Base-by-base conservation (phyloP, 1,140 invertebrate species). In the Metopolophium dirhodum region DNA sequence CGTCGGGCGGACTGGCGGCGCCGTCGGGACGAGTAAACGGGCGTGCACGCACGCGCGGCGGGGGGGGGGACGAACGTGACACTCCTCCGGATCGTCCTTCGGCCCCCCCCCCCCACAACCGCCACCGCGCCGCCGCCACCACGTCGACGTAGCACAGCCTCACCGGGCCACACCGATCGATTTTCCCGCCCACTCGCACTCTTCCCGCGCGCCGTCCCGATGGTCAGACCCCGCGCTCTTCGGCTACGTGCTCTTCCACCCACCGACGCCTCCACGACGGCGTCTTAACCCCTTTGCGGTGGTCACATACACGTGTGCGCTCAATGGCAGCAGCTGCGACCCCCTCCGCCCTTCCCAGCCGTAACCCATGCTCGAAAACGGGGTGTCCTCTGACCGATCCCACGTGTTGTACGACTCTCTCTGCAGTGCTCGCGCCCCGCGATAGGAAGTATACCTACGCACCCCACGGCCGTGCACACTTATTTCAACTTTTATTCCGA, bases 111-210 rank as follows among this genome's bases (percentile, higher is more conserved):
- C 83, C 8, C 41, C 23, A 6, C 35, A 41, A 7, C 45, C 2
- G 8, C 85, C 45, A 18, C 18, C 47, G 7, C 3, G 23, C 47
- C 45, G 1, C 82, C 85, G 6, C 2, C 85, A 20, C 47, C 18
- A 37, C 37, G 47, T 35, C 47, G 22, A 23, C 82, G 82, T 41
- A 41, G 82, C 82, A 18, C n/a, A 83, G 82, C 82, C 37, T 83
- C 83, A 86, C 83, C 41, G 26, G 83, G 83, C 82, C 18, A 23
- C 83, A 26, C 83, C 47, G 86, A 88, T 88, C 86, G 86, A 88
- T 88, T 88, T 88, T 88, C 86, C 86, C 86, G 47, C 86, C 86
- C 86, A 88, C 86, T 88, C 45, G 86, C 86, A 51, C 85, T 86
- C 85, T 47, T 86, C 30, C 45, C 45, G 37, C 45, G 6, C 85